A percentile compares a stretch with the other conserved stretches of the same genome.
Evolutionary conservation across 2,888 invertebrate genomes (phyloP).

Genomic region (Tenthredo notha): DNA sequence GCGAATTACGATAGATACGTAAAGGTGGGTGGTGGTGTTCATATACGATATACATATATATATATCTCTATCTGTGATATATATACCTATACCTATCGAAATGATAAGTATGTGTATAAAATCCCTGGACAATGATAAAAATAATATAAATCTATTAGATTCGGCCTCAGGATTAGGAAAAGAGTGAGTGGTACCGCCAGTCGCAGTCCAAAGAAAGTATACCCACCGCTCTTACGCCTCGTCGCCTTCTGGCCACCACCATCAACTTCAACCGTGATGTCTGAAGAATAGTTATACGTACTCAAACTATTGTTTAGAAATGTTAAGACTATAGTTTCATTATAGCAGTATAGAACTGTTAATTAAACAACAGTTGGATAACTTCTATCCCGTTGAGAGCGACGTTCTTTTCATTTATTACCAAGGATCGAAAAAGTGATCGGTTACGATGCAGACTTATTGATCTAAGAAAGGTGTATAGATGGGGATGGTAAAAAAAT

Average conservation of each 20-base stretch:
- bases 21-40: neutral
- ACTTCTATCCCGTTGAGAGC: neutral
- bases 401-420: neutral
- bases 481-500: neutral
- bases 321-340: neutral
- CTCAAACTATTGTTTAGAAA: conserved; percentile 27
- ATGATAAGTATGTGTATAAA: neutral
- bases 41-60: neutral
- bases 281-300: neutral
- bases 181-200: conserved; percentile 70
- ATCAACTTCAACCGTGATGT: neutral
- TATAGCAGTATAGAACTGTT: neutral
- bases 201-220: conserved; percentile 73
- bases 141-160: conserved; percentile 36
- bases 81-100: neutral
- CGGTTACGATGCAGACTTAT: neutral
- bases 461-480: neutral
- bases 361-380: conserved; percentile 15
- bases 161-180: conserved; percentile 16
- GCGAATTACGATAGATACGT: neutral
- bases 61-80: neutral
- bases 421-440: neutral
- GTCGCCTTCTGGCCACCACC: neutral
- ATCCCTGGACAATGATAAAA: neutral
- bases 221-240: conserved; percentile 40